Evolutionary conservation across 2,888 invertebrate genomes (phyloP).

Genomic region (Dione juno): DNA sequence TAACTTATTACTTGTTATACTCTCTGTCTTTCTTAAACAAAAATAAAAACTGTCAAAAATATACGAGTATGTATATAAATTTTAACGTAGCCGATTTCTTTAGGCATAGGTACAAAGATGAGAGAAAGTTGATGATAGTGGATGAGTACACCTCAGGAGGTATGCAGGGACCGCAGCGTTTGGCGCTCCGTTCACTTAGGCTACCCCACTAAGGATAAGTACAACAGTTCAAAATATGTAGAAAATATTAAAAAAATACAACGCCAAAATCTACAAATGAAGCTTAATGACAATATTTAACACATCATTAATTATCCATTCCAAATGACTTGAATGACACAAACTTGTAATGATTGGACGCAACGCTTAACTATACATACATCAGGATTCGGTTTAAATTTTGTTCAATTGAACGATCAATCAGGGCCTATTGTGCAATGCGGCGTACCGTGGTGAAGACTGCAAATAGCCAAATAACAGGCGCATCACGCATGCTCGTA

Average conservation of each 20-base stretch:
- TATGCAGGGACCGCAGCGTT: too few species aligned
- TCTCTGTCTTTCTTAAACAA: too few species aligned
- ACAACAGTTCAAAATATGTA: not conserved
- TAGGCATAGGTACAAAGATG: too few species aligned
- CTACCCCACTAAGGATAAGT: too few species aligned
- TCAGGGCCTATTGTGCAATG: conserved; percentile 31
- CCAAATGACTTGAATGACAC: conserved; percentile 39
- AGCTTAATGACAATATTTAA: conserved; percentile 22
- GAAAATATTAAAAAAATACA: not conserved
- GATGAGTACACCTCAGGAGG: too few species aligned
- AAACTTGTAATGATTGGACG: conserved; percentile 35
- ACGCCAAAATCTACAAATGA: not conserved
- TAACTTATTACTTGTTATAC: not conserved
- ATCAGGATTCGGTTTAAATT: conserved; percentile 44
- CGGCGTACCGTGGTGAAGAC: conserved; percentile 5
- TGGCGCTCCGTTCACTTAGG: too few species aligned
- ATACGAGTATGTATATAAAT: too few species aligned
- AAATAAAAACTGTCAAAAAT: too few species aligned
- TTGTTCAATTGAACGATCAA: conserved; percentile 43
- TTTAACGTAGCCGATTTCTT: too few species aligned
- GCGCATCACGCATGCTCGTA: too few species aligned
- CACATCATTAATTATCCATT: conserved; percentile 37
- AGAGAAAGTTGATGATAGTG: too few species aligned
- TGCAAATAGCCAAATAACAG: conserved; percentile 12
- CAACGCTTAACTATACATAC: conserved; percentile 39